A percentile compares a stretch with the other conserved stretches of the same genome.
These are phyloP conservation scores for Ctenopoma multispine DNA, from an alignment of 2,797 vertebrate species.

Conservation along the genomic window DNA sequence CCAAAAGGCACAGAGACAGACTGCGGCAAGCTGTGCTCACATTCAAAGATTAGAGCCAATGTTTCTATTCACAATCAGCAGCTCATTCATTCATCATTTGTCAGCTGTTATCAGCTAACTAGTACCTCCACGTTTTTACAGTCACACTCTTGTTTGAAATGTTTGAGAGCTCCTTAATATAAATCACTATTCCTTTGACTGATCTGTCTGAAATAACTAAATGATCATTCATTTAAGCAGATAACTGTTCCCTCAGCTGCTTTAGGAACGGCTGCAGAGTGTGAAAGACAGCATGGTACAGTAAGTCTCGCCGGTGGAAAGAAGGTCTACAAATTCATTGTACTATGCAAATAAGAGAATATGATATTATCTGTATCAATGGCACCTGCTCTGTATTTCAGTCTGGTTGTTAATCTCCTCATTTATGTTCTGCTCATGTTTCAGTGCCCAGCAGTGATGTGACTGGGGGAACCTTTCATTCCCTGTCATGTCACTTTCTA, in stretches of 20 bases:
- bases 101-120: no score
- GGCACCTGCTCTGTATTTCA: slow-evolving; percentile 13
- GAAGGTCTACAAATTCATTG: background rate
- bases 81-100: no score
- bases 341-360: background rate
- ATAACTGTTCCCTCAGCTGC: background rate
- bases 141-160: no score
- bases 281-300: no score
- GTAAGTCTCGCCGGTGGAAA: no score
- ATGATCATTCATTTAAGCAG: background rate
- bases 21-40: no score
- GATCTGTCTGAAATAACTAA: background rate
- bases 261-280: background rate
- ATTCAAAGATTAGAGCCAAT: no score
- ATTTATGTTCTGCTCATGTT: slow-evolving; percentile 24
- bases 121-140: no score
- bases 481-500: slow-evolving; percentile 18
- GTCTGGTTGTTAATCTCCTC: background rate
- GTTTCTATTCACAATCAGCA: no score
- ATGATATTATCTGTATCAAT: slow-evolving; percentile 12
- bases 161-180: background rate
- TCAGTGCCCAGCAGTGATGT: background rate
- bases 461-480: slow-evolving; percentile 6
- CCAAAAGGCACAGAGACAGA: no score
- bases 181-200: background rate